Conservation (phyloP, 2,888 invertebrate species). For the Dysmachus trigonus region DNA sequence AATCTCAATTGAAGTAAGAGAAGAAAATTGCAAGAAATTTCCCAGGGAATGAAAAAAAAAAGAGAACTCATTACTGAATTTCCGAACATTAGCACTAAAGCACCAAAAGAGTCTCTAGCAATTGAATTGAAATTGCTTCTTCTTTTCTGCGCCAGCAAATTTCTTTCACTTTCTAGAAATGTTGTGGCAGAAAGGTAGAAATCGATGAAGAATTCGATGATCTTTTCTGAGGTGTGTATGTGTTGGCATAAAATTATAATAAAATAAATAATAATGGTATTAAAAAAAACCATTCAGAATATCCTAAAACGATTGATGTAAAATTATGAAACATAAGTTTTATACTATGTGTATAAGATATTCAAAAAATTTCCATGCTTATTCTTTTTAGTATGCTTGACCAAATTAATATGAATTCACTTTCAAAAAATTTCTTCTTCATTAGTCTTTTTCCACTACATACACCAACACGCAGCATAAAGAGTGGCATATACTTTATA, state of each 20-base stretch:
- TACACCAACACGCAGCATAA: neutral
- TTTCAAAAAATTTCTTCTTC: conserved; percentile 44
- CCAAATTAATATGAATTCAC: conserved; percentile 33
- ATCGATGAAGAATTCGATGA: neutral
- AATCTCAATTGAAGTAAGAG: neutral
- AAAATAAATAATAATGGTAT: no score
- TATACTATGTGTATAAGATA: neutral
- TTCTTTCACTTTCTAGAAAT: conserved; percentile 28
- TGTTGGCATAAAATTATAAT: no score
- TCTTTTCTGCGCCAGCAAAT: neutral
- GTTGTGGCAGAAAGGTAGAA: neutral
- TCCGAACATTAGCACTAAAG: neutral
- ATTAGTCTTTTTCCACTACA: conserved; percentile 7
- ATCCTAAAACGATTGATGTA: neutral
- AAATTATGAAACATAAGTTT: neutral
- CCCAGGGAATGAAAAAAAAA: neutral
- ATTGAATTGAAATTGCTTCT: neutral
- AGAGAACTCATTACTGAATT: neutral
- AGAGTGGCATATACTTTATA: neutral
- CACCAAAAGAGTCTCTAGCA: neutral
- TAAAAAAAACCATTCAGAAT: neutral
- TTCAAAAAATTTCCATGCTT: neutral
- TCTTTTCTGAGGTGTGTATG: neutral
- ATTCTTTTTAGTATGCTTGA: conserved; percentile 9
- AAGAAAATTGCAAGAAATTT: neutral